Evolutionary conservation across 1,140 invertebrate species (phyloP).

Genomic region (Rhopalosiphum padi): DNA sequence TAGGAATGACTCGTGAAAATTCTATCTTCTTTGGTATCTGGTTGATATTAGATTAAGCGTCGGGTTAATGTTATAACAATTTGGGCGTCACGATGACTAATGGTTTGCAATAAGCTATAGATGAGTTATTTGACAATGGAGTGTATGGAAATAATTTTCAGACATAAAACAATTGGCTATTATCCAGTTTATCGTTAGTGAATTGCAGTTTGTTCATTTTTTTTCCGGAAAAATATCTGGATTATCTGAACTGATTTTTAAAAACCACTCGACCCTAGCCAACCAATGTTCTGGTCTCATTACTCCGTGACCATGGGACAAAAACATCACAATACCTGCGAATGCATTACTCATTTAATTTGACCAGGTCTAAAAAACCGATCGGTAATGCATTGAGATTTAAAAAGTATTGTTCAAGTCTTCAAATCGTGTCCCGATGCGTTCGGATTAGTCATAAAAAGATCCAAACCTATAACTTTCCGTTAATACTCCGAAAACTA

Average conservation of each 20-base stretch:
- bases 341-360: slow-evolving; percentile 97
- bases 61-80: slow-evolving; percentile 86
- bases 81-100: slow-evolving; percentile 98
- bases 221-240: slow-evolving; percentile 91
- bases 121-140: slow-evolving; percentile 89
- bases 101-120: slow-evolving; percentile 92
- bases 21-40: slow-evolving; percentile 87
- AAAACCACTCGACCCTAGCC: slow-evolving; percentile 92
- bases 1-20: slow-evolving; percentile 83
- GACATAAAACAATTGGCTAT: slow-evolving; percentile 96
- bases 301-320: slow-evolving; percentile 98
- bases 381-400: slow-evolving; percentile 99
- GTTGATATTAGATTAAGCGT: slow-evolving; percentile 93
- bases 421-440: slow-evolving; percentile 97
- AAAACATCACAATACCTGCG: slow-evolving; percentile 87
- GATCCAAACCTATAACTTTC: slow-evolving; percentile 87
- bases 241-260: slow-evolving; percentile 97
- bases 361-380: slow-evolving; percentile 97
- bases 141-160: slow-evolving; percentile 95
- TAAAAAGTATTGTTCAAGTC: slow-evolving; percentile 89
- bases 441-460: slow-evolving; percentile 98
- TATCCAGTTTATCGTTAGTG: slow-evolving; percentile 98
- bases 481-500: slow-evolving; percentile 90
- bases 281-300: slow-evolving; percentile 99
- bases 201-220: slow-evolving; percentile 90